phyloP scores from a whole-genome alignment of 1,140 invertebrate genomes.

The Hycleus cichorii region DNA sequence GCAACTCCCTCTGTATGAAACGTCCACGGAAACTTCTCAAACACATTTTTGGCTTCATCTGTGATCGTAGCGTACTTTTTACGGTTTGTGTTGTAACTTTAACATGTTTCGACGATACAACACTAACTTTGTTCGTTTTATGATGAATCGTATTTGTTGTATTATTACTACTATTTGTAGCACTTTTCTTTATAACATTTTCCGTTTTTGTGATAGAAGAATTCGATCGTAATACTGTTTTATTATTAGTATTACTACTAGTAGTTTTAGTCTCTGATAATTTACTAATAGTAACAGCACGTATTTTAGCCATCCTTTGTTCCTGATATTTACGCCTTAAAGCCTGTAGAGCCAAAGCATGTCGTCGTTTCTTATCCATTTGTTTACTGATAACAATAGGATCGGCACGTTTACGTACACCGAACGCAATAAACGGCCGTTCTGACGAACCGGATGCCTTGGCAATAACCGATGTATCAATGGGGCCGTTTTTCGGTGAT shows the following conservation, averaged over 20 bases:
- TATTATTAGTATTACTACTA: conserved; percentile 17
- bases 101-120: conserved; percentile 35
- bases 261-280: conserved; percentile 37
- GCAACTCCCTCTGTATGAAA: conserved; percentile 36
- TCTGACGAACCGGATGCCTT: conserved; percentile 31
- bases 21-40: conserved; percentile 37
- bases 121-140: not conserved
- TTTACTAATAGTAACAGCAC: conserved; percentile 39
- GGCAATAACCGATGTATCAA: conserved; percentile 26
- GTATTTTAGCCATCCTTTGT: conserved; percentile 51
- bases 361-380: conserved; percentile 40
- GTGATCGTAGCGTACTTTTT: conserved; percentile 25
- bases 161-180: conserved; percentile 25
- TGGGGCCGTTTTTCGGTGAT: conserved; percentile 33
- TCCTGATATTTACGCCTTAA: conserved; percentile 59
- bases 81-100: conserved; percentile 35
- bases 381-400: conserved; percentile 40
- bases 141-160: conserved; percentile 23
- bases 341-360: conserved; percentile 49
- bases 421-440: conserved; percentile 45
- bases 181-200: conserved; percentile 30
- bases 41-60: conserved; percentile 38
- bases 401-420: conserved; percentile 48
- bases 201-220: conserved; percentile 33
- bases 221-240: conserved; percentile 34